A percentile compares a stretch with the other conserved stretches of the same genome.
phyloP scores from a whole-genome alignment of 2,797 vertebrate species.

The Onychomys torridus region DNA sequence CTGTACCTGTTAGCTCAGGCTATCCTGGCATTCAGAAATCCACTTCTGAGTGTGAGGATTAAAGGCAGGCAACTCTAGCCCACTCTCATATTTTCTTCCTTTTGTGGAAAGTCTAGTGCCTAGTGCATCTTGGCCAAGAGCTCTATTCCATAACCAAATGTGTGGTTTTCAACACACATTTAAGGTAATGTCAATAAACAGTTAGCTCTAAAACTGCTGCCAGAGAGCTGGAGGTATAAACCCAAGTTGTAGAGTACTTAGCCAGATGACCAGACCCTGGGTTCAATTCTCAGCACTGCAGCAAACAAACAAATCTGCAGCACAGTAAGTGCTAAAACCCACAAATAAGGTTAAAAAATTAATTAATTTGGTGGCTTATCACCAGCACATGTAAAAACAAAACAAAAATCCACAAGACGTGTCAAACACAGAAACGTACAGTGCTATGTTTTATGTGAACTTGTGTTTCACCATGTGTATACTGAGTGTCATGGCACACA shows the following conservation, averaged over 20 bases:
- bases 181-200: background rate
- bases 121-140: background rate
- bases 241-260: background rate
- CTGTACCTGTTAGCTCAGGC: background rate
- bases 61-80: background rate
- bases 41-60: background rate
- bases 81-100: background rate
- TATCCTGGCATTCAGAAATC: background rate
- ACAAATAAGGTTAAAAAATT: conserved; percentile 25
- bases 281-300: background rate
- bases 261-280: background rate
- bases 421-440: background rate
- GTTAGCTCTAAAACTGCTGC: background rate
- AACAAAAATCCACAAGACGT: conserved; percentile 1
- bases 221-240: background rate
- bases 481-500: background rate
- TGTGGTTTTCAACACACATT: conserved; percentile 8
- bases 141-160: background rate
- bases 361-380: conserved; percentile 18
- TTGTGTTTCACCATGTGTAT: background rate
- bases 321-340: background rate
- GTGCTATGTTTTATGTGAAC: background rate
- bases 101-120: background rate
- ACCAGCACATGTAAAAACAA: conserved; percentile 3
- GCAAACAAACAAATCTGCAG: background rate